These are phyloP conservation scores for Drosophila auraria DNA, from an alignment of 1,140 invertebrate genomes.

Conservation along the genomic window DNA sequence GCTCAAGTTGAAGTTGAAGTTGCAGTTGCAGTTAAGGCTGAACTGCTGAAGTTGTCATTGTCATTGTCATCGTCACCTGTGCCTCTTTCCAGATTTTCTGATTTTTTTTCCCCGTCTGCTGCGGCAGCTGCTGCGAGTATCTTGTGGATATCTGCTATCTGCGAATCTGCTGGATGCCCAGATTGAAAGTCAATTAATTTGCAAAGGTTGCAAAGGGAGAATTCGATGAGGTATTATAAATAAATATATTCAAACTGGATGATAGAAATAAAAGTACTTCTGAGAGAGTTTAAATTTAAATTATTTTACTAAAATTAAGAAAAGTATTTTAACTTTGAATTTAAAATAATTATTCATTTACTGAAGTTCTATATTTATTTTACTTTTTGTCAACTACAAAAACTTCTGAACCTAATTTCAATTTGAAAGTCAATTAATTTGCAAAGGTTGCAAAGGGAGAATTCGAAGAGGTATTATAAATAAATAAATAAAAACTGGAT, in stretches of 20 bases:
- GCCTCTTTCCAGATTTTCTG: slow-evolving; percentile 9
- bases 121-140: slow-evolving; percentile 7
- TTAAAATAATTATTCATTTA: too few relatives aligned
- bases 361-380: too few relatives aligned
- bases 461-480: not conserved
- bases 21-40: slow-evolving; percentile 48
- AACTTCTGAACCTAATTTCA: too few relatives aligned
- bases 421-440: slow-evolving; percentile 22
- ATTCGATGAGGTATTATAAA: not conserved
- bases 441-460: too few relatives aligned
- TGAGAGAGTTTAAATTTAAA: not conserved
- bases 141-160: slow-evolving; percentile 1
- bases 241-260: not conserved
- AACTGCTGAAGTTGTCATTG: slow-evolving; percentile 60
- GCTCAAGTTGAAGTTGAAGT: slow-evolving; percentile 33
- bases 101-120: slow-evolving; percentile 2
- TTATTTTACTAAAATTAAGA: not conserved
- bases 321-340: not conserved
- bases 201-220: too few relatives aligned
- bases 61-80: slow-evolving; percentile 68
- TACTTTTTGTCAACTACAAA: too few relatives aligned
- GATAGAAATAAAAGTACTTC: too few relatives aligned
- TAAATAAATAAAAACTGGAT: not conserved
- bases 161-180: slow-evolving; percentile 13
- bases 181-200: slow-evolving; percentile 22